Conservation (phyloP, 2,888 invertebrate species). For the Xestobium rufovillosum region DNA sequence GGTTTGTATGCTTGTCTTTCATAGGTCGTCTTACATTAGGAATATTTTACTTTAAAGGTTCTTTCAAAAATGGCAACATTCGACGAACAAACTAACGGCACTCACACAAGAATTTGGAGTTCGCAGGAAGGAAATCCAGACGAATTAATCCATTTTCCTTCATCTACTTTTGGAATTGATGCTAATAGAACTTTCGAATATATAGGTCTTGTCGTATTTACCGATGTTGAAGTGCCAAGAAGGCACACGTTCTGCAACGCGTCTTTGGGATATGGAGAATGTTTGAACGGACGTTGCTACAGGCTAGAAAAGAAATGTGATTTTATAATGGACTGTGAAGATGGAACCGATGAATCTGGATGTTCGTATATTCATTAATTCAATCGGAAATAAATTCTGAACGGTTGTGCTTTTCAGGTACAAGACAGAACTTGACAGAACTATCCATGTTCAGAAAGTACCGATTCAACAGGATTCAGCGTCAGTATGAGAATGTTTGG, state of each 20-base stretch:
- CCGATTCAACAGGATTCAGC: constrained; percentile 79
- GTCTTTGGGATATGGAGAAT: constrained; percentile 68
- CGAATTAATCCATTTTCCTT: constrained; percentile 77
- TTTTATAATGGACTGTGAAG: constrained; percentile 63
- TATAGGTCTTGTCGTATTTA: constrained; percentile 82
- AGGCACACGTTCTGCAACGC: constrained; percentile 63
- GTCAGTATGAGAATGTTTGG: constrained; percentile 94
- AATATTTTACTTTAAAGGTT: too few relatives aligned
- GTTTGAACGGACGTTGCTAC: constrained; percentile 77
- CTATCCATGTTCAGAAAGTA: constrained; percentile 68
- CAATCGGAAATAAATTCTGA: constrained; percentile 8
- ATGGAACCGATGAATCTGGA: constrained; percentile 76
- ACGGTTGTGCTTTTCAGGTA: constrained; percentile 5
- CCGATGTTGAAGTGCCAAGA: constrained; percentile 73
- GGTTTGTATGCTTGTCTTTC: too few relatives aligned
- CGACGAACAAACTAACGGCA: constrained; percentile 79
- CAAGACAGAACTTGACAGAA: constrained; percentile 52
- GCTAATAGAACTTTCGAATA: constrained; percentile 91
- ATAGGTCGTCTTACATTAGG: constrained; percentile 1
- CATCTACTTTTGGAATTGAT: constrained; percentile 87
- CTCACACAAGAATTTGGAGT: constrained; percentile 74
- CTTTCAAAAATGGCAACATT: constrained; percentile 82
- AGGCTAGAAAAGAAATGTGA: constrained; percentile 68
- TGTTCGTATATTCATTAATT: constrained; percentile 48
- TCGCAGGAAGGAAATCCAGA: constrained; percentile 81